phyloP scores from a whole-genome alignment of 2,888 invertebrate genomes.

The Eucera pruinosa region DNA sequence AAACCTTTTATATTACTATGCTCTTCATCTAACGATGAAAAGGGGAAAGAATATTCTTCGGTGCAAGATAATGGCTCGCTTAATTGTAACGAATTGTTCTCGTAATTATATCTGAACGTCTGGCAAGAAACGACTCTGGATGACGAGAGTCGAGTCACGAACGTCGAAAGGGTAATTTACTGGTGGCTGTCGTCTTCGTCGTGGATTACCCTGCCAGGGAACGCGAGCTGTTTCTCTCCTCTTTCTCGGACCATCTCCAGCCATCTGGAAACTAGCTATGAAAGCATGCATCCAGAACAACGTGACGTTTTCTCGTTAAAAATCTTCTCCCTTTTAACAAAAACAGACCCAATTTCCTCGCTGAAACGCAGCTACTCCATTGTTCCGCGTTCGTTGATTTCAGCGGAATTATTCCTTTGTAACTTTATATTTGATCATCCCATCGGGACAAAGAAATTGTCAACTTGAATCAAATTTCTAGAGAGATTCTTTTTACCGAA shows the following conservation, averaged over 20 bases:
- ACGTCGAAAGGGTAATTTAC: slow-evolving; percentile 27
- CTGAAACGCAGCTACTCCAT: neutral
- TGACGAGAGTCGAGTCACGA: neutral
- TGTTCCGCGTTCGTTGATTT: slow-evolving; percentile 13
- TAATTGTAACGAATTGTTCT: slow-evolving; percentile 16
- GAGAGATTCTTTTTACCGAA: no score
- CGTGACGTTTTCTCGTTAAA: slow-evolving; percentile 23
- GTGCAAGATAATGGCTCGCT: slow-evolving; percentile 20
- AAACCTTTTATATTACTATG: no score
- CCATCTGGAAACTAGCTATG: slow-evolving; percentile 6
- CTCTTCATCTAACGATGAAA: neutral
- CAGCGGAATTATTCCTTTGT: slow-evolving; percentile 5
- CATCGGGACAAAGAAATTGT: neutral
- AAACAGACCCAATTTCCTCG: slow-evolving; percentile 15
- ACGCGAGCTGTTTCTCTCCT: neutral
- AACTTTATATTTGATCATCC: neutral
- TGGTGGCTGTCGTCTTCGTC: slow-evolving; percentile 3
- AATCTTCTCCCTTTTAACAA: slow-evolving; percentile 19
- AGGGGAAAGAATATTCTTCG: neutral
- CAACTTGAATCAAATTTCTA: no score
- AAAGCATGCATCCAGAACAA: slow-evolving; percentile 19
- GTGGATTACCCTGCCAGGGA: neutral
- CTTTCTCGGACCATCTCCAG: slow-evolving; percentile 10
- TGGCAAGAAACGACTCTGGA: neutral
- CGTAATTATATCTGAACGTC: slow-evolving; percentile 13